Conservation (phyloP, 2,888 invertebrate genomes). For the Tryphoninae sp. region DNA sequence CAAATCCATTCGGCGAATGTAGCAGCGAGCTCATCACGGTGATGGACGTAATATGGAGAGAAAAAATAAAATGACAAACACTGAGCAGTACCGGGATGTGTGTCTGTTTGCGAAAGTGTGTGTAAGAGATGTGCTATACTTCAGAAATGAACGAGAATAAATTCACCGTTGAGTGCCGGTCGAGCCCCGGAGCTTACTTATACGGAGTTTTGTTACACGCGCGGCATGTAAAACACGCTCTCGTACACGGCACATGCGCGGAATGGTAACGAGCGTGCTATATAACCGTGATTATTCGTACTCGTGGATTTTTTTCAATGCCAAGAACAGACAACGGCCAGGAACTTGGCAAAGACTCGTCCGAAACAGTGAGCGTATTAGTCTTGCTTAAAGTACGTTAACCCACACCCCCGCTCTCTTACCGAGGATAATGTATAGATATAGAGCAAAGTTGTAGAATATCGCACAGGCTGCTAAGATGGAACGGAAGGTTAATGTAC, state of each 20-base stretch:
- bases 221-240: constrained; percentile 65
- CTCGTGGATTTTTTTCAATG: constrained; percentile 53
- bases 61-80: constrained; percentile 21
- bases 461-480: too few relatives aligned
- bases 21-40: background rate
- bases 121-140: background rate
- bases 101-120: background rate
- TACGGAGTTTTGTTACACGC: constrained; percentile 63
- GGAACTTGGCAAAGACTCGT: constrained; percentile 19
- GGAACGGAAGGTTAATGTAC: too few relatives aligned
- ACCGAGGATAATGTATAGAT: background rate
- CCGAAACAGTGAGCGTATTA: constrained; percentile 12
- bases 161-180: constrained; percentile 51
- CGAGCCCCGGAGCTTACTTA: constrained; percentile 41
- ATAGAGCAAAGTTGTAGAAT: background rate
- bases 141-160: constrained; percentile 55
- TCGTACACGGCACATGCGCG: constrained; percentile 42
- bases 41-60: background rate
- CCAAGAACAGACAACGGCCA: constrained; percentile 4
- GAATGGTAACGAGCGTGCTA: constrained; percentile 67
- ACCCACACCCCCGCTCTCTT: background rate
- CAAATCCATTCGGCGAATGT: constrained; percentile 15
- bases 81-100: background rate
- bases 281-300: constrained; percentile 62
- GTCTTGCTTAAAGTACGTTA: constrained; percentile 30